Percentiles rank a stretch among this genome's conserved stretches.
phyloP scores from a whole-genome alignment of 2,113 vertebrate genomes.

The Gobio gobio region DNA sequence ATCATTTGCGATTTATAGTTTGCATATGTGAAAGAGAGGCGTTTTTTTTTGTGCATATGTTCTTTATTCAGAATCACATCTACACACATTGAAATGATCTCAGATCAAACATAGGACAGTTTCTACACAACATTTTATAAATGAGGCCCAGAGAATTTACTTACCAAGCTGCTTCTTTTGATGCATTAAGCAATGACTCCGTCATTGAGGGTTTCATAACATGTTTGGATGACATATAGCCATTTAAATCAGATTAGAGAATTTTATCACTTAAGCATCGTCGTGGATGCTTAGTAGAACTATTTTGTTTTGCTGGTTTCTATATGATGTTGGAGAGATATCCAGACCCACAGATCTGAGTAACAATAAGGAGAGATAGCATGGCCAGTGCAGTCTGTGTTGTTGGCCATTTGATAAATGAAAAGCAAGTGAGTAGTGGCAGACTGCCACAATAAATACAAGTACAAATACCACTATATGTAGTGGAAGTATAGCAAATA shows the following conservation, averaged over 20 bases:
- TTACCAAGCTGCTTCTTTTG: neutral
- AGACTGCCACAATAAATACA: conserved; percentile 69
- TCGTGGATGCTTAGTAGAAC: neutral
- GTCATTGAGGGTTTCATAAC: neutral
- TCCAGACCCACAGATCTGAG: conserved; percentile 71
- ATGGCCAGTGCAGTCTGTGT: conserved; percentile 66
- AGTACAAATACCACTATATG: conserved; percentile 69
- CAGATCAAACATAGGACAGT: too few species aligned
- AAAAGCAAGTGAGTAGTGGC: conserved; percentile 78
- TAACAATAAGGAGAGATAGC: conserved; percentile 73
- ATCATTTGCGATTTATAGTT: too few species aligned
- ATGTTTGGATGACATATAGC: neutral
- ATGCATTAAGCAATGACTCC: conserved; percentile 22
- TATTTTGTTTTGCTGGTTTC: conserved; percentile 50
- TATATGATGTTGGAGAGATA: conserved; percentile 69
- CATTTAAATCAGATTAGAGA: conserved; percentile 27
- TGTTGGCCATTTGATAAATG: conserved; percentile 78
- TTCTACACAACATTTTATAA: too few species aligned
- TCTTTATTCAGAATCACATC: too few species aligned
- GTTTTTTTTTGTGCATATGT: too few species aligned
- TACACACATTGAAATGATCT: too few species aligned
- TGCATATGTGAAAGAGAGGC: too few species aligned
- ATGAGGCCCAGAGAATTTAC: too few species aligned
- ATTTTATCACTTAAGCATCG: neutral
- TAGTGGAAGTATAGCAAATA: conserved; percentile 65